A percentile compares a stretch with the other conserved stretches of the same genome.
phyloP scores from a whole-genome alignment of 2,113 vertebrate genomes.

The Tachycineta bicolor region DNA sequence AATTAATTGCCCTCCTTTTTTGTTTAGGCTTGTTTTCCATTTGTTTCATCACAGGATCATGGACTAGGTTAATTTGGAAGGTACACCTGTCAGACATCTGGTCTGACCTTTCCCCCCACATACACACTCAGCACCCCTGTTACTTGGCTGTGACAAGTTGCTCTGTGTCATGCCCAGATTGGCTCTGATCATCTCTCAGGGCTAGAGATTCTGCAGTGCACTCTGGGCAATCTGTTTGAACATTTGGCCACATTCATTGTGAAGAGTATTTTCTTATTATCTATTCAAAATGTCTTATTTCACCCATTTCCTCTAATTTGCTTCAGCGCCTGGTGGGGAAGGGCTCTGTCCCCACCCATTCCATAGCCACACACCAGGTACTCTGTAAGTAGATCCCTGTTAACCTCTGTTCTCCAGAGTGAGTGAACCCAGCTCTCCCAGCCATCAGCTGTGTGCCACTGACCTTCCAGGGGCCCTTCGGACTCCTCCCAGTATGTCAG shows the following conservation, averaged over 20 bases:
- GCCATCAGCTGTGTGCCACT: not conserved
- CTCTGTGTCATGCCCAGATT: not conserved
- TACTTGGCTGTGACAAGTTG: not conserved
- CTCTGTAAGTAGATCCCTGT: not conserved
- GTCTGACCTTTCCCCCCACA: not conserved
- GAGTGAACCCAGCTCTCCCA: rapidly evolving
- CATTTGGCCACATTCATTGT: not conserved
- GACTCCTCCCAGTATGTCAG: not conserved
- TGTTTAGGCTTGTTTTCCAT: not conserved
- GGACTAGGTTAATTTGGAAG: not conserved
- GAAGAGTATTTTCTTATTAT: not conserved
- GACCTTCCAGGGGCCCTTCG: not conserved
- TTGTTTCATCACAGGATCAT: not conserved
- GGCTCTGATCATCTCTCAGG: not conserved
- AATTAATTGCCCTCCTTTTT: not conserved
- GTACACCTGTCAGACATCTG: not conserved
- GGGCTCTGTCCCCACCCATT: not conserved
- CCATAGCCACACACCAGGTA: not conserved
- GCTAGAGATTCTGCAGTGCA: not conserved
- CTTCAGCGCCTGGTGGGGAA: rapidly evolving
- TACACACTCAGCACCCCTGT: not conserved
- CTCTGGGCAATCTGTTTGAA: not conserved
- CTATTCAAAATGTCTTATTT: not conserved
- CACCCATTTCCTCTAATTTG: not conserved
- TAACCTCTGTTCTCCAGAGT: not conserved